phyloP scores from a whole-genome alignment of 2,888 invertebrate genomes.

The Cheilosia variabilis region DNA sequence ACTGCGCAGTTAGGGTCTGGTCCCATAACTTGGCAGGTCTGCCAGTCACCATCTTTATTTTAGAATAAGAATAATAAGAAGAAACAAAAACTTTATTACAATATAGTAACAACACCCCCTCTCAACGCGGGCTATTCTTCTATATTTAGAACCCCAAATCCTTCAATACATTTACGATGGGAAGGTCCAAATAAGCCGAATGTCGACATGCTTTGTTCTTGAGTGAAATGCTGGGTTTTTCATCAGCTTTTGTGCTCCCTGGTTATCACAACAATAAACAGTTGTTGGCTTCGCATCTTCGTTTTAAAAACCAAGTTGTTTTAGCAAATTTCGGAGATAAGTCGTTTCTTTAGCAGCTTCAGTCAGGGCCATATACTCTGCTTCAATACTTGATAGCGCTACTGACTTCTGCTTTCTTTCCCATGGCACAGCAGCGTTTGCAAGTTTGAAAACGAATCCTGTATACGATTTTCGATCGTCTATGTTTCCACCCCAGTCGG shows the following conservation, averaged over 20 bases:
- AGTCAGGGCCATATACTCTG: constrained; percentile 45
- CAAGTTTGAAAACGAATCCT: constrained; percentile 50
- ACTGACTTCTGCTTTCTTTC: constrained; percentile 65
- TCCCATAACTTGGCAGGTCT: too few species aligned
- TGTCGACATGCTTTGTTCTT: too few species aligned
- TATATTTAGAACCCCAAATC: not conserved
- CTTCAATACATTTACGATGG: not conserved
- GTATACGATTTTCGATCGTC: constrained; percentile 66
- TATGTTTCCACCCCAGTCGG: constrained; percentile 61
- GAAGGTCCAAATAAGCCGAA: not conserved
- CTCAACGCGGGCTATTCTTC: not conserved
- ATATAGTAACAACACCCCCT: constrained; percentile 1
- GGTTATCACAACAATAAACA: too few species aligned
- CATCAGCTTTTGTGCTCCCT: too few species aligned
- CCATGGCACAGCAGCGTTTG: constrained; percentile 53
- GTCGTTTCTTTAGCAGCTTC: constrained; percentile 4
- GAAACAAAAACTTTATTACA: too few species aligned
- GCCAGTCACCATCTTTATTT: too few species aligned
- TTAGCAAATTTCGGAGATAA: not conserved
- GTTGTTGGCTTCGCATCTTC: not conserved
- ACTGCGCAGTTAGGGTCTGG: too few species aligned
- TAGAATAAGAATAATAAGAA: too few species aligned
- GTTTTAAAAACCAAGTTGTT: constrained; percentile 1
- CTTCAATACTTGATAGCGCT: constrained; percentile 61
- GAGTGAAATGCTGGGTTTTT: too few species aligned